phyloP scores from a whole-genome alignment of 2,888 invertebrate species.

The Cynaeus angustus region DNA sequence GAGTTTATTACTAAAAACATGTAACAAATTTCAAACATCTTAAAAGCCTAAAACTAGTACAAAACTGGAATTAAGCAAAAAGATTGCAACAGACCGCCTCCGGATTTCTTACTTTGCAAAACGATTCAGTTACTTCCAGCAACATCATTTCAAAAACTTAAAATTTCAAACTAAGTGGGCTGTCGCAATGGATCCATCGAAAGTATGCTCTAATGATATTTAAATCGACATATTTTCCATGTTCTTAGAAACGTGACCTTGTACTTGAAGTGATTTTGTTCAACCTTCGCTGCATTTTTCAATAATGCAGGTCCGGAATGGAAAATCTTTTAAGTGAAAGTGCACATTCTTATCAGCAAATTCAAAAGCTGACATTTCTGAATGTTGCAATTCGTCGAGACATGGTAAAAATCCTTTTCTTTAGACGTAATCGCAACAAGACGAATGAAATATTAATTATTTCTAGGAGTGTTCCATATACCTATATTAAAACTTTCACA shows the following conservation, averaged over 20 bases:
- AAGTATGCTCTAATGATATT: conserved; percentile 4
- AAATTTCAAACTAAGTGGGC: background rate
- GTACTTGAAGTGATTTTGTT: conserved; percentile 15
- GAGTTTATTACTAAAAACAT: too few species aligned
- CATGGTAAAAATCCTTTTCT: background rate
- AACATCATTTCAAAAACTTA: background rate
- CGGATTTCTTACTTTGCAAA: background rate
- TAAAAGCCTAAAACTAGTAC: too few species aligned
- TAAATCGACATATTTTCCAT: background rate
- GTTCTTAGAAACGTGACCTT: conserved; percentile 5
- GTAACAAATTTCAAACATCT: too few species aligned
- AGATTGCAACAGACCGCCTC: background rate
- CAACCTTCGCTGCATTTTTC: conserved; percentile 7
- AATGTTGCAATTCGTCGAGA: background rate
- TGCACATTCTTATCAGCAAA: background rate
- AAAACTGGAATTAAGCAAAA: too few species aligned
- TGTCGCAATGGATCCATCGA: background rate
- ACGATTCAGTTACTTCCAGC: background rate
- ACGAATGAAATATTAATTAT: conserved; percentile 15
- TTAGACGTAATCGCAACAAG: conserved; percentile 8
- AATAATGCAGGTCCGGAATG: conserved; percentile 1
- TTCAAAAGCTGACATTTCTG: conserved; percentile 14
- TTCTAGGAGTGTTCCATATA: conserved; percentile 29
- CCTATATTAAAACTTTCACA: conserved; percentile 41
- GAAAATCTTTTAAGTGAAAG: background rate